Percentiles rank a stretch among this genome's conserved stretches.
phyloP scores from a whole-genome alignment of 2,888 invertebrate species.

The Plutella xylostella region DNA sequence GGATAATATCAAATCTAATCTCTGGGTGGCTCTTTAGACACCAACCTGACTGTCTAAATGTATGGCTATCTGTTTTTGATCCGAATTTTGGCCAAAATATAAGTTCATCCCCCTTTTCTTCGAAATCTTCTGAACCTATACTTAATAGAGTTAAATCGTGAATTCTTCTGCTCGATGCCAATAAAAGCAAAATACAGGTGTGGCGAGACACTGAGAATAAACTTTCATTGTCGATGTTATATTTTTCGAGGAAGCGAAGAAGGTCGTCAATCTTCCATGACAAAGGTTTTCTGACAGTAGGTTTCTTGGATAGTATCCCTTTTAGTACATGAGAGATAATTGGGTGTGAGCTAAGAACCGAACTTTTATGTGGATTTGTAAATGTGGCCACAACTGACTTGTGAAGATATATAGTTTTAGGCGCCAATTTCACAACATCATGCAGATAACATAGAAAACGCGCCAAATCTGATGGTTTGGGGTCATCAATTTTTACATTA shows the following conservation, averaged over 20 bases:
- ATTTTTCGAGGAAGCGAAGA: slow-evolving; percentile 14
- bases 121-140: neutral
- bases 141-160: slow-evolving; percentile 3
- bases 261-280: slow-evolving; percentile 10
- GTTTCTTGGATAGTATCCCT: neutral
- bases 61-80: slow-evolving; percentile 1
- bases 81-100: slow-evolving; percentile 4
- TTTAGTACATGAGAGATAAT: neutral
- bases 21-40: neutral
- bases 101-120: neutral
- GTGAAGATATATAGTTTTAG: neutral
- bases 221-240: neutral
- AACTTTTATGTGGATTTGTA: neutral
- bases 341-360: neutral
- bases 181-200: neutral
- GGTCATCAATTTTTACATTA: neutral
- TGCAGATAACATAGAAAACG: slow-evolving; percentile 9
- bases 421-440: neutral
- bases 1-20: neutral
- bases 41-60: neutral
- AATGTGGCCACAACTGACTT: slow-evolving; percentile 1
- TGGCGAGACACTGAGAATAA: too few relatives aligned
- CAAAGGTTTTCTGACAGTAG: slow-evolving; percentile 1
- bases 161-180: slow-evolving; percentile 5
- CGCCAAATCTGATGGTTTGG: slow-evolving; percentile 8